Conservation (phyloP, 2,113 vertebrate genomes). For the Podarcis cretensis region DNA sequence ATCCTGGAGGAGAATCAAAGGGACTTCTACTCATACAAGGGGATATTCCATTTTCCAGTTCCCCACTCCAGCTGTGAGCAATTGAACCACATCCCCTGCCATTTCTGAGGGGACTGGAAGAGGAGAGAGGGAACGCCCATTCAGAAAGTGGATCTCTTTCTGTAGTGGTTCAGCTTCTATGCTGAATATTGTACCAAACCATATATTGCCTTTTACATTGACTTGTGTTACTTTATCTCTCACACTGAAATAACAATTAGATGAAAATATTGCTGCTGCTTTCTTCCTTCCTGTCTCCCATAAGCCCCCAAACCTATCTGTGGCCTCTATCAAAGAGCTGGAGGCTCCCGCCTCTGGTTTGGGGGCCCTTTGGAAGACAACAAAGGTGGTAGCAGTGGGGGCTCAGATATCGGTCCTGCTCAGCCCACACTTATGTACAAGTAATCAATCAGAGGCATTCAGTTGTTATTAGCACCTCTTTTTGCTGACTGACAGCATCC, state of each 20-base stretch:
- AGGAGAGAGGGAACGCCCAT: neutral
- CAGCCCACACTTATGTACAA: neutral
- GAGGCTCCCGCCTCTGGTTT: too few species aligned
- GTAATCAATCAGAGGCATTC: neutral
- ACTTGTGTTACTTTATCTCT: too few species aligned
- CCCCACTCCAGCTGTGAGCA: neutral
- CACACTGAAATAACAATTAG: too few species aligned
- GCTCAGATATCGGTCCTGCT: neutral
- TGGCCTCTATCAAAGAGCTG: too few species aligned
- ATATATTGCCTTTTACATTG: too few species aligned
- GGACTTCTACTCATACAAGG: neutral
- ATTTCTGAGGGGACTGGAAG: neutral
- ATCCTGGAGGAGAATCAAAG: neutral
- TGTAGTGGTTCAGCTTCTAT: neutral
- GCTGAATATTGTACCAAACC: neutral
- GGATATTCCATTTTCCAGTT: neutral
- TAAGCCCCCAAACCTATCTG: too few species aligned
- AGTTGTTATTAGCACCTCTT: neutral
- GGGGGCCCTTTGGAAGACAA: too few species aligned
- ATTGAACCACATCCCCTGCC: neutral
- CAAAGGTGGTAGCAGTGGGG: neutral
- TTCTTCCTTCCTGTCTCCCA: too few species aligned
- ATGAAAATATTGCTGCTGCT: too few species aligned
- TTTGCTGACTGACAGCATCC: neutral
- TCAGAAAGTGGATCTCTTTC: neutral